phyloP scores from a whole-genome alignment of 2,888 invertebrate species.

The Nephrocerus scutellatus region DNA sequence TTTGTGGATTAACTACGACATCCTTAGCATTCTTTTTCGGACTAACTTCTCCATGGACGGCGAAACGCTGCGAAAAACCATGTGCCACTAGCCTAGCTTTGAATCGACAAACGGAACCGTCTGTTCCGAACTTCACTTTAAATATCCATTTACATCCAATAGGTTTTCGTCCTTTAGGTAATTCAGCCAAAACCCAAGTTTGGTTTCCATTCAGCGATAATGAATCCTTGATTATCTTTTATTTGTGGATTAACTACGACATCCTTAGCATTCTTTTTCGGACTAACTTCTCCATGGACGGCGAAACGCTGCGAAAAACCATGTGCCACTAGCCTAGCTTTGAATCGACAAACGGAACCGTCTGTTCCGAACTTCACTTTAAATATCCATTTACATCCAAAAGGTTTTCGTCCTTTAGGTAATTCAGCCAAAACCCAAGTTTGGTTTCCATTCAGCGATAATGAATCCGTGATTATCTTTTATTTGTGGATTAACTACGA shows the following conservation, averaged over 20 bases:
- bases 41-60: too few relatives aligned
- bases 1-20: too few relatives aligned
- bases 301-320: constrained; percentile 15
- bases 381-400: constrained; percentile 24
- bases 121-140: constrained; percentile 9
- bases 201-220: constrained; percentile 8
- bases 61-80: constrained; percentile 15
- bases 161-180: constrained; percentile 21
- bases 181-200: constrained; percentile 12
- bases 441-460: constrained; percentile 7
- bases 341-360: constrained; percentile 14
- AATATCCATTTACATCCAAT: constrained; percentile 24
- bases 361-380: constrained; percentile 11
- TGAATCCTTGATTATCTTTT: too few relatives aligned
- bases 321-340: constrained; percentile 17
- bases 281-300: too few relatives aligned
- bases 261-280: too few relatives aligned
- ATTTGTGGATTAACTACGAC: too few relatives aligned
- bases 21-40: too few relatives aligned
- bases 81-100: constrained; percentile 18
- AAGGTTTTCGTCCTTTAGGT: constrained; percentile 21
- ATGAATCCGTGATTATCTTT: too few relatives aligned
- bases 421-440: constrained; percentile 15
- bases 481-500: too few relatives aligned
- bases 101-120: constrained; percentile 15